Evolutionary conservation across 2,888 invertebrate species (phyloP).

Genomic region (Nemotelus nigrinus): DNA sequence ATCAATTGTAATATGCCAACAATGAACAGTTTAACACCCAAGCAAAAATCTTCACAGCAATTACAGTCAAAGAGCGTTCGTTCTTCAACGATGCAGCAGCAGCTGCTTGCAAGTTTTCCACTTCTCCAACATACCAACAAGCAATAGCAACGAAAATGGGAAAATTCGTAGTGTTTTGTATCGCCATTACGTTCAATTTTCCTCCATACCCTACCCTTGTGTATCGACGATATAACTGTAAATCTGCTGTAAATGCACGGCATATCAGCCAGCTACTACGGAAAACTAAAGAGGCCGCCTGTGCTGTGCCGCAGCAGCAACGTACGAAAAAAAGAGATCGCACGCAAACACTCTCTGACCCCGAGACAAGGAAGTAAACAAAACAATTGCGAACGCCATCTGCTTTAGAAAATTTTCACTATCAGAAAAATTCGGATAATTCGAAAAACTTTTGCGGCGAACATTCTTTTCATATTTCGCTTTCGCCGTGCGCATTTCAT

Average conservation of each 20-base stretch:
- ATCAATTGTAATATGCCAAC: too few relatives aligned
- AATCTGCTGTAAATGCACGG: constrained; percentile 36
- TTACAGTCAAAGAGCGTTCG: too few relatives aligned
- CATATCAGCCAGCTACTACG: too few relatives aligned
- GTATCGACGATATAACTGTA: constrained; percentile 26
- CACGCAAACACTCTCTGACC: constrained; percentile 25
- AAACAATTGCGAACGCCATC: constrained; percentile 54
- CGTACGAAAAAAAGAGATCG: constrained; percentile 37
- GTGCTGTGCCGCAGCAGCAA: not conserved
- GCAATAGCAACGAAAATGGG: too few relatives aligned
- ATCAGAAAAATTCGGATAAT: constrained; percentile 49
- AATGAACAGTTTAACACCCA: too few relatives aligned
- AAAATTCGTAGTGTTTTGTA: too few relatives aligned
- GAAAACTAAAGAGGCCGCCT: constrained; percentile 10
- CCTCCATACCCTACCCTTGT: constrained; percentile 15
- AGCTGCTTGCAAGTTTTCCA: too few relatives aligned
- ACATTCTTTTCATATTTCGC: constrained; percentile 40
- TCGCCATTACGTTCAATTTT: not conserved
- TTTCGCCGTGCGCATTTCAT: constrained; percentile 40
- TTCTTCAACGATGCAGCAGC: too few relatives aligned
- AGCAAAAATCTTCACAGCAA: too few relatives aligned
- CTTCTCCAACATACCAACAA: too few relatives aligned
- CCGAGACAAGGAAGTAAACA: constrained; percentile 41
- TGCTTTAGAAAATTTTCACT: constrained; percentile 55
- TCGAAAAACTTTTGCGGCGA: constrained; percentile 49